Conservation (phyloP, 2,888 invertebrate species). For the Diaperis boleti region DNA sequence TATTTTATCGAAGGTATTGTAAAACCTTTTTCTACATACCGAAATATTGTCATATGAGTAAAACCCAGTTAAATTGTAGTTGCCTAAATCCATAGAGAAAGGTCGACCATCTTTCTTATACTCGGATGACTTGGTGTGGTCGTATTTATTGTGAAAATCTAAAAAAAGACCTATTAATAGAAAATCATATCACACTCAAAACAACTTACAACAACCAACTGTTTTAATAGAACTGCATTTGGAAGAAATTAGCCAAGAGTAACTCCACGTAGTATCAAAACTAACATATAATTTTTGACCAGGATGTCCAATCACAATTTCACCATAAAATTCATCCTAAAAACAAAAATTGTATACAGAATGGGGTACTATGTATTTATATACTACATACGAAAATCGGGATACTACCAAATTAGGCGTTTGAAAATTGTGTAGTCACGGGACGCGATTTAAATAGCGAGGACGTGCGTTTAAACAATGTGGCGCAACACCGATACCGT, state of each 20-base stretch:
- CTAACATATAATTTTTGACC: conserved; percentile 66
- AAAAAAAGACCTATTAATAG: conserved; percentile 32
- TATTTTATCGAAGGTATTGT: no score
- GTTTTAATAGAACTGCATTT: conserved; percentile 61
- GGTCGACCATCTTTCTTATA: conserved; percentile 73
- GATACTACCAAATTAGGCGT: no score
- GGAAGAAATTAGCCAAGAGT: conserved; percentile 67
- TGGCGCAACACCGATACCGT: no score
- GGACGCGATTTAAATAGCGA: no score
- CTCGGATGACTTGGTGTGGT: conserved; percentile 74
- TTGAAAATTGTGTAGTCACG: no score
- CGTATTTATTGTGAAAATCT: conserved; percentile 78
- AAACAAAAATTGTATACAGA: no score
- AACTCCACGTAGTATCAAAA: conserved; percentile 68
- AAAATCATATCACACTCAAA: conserved; percentile 24
- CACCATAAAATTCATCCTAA: conserved; percentile 68
- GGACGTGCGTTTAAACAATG: no score
- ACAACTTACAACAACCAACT: conserved; percentile 67
- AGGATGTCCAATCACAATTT: conserved; percentile 66
- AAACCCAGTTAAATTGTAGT: conserved; percentile 74
- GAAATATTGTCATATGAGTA: conserved; percentile 75
- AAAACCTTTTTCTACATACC: conserved; percentile 66
- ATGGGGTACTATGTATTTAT: no score
- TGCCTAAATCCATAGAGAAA: conserved; percentile 70
- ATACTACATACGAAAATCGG: no score